Base-by-base conservation (phyloP, 1,140 invertebrate genomes). In the Drosophila sulfurigaster region DNA sequence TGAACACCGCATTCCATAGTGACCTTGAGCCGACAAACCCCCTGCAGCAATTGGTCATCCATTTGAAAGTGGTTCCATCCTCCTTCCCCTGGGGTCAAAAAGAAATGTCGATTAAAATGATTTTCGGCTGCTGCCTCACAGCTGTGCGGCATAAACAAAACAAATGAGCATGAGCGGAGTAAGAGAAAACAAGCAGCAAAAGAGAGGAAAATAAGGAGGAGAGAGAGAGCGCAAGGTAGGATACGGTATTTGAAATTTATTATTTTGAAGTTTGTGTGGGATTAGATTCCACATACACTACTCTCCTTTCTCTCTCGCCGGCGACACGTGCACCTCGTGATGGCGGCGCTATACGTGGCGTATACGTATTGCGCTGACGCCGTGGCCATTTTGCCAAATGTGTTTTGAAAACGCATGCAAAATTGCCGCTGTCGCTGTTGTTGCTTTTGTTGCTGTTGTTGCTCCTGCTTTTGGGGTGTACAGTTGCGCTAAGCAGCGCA, bases 331-430 rank as follows among this genome's bases (percentile, higher is more conserved):
- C 76, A 74, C 52, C 62, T 46, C 67, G 67, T 67, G 46, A 51
- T 83, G 77, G 63, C 76, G 77, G 73, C 35, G 43, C 35, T 11
- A 70, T 63, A 87, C 83, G 77, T 82, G 83, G 83, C 82, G 82
- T 87, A 86, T 86, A 87, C 82, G 72, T 87, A 87, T 88, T 87
- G 82, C 83, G 82, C 82, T 82, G 82, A 86, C 82, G 79, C 82
- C 79, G 82, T 88, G 64, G 79, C 83, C 82, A 86, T 86, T 82
- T 86, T 88, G 79, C 45, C 62, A 81, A 85, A 83, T 81, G 65
- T 86, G 66, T 78, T 85, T 78, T 81, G 78, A 78, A 85, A 85
- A 85, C 81, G 78, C 81, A 86, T 81, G 65, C 80, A 68, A 60
- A 60, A 46, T 38, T 54, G 52, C 25, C 48, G 45, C 30, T 68